A percentile compares a stretch with the other conserved stretches of the same genome.
These are phyloP conservation scores for Gibbula magus DNA, from an alignment of 2,888 invertebrate species.

Conservation along the genomic window DNA sequence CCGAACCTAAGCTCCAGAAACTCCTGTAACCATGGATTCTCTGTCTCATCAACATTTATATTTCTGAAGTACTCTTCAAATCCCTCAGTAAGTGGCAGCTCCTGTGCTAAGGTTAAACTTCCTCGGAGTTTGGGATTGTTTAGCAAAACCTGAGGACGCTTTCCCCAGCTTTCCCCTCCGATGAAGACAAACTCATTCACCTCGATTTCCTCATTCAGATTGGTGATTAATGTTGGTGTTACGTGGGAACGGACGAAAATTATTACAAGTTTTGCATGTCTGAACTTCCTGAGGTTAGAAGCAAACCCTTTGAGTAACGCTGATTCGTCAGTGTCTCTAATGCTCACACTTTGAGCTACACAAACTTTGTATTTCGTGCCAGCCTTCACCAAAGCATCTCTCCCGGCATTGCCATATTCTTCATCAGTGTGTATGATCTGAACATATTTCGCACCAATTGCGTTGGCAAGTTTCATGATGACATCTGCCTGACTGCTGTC, in stretches of 20 bases:
- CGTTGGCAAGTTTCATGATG: neutral
- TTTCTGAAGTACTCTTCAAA: neutral
- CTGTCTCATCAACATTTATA: neutral
- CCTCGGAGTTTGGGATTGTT: constrained; percentile 2
- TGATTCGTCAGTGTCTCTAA: neutral
- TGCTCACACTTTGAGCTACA: neutral
- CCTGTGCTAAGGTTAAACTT: neutral
- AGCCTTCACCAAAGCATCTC: neutral
- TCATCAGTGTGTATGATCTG: constrained; percentile 11
- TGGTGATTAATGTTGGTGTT: neutral
- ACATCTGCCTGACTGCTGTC: constrained; percentile 12
- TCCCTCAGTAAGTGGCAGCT: neutral
- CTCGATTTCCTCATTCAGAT: neutral
- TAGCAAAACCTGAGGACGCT: neutral
- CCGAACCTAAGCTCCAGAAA: neutral
- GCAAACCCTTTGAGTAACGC: neutral
- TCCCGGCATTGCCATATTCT: neutral
- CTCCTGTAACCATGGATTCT: constrained; percentile 1
- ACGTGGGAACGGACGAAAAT: constrained; percentile 5
- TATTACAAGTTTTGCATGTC: constrained; percentile 2
- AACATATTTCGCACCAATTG: neutral
- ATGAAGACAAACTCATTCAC: constrained; percentile 6
- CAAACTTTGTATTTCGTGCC: neutral
- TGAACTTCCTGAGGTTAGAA: neutral
- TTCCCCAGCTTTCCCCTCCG: constrained; percentile 13